phyloP scores from a whole-genome alignment of 1,140 invertebrate species.

The Anastrepha ludens region DNA sequence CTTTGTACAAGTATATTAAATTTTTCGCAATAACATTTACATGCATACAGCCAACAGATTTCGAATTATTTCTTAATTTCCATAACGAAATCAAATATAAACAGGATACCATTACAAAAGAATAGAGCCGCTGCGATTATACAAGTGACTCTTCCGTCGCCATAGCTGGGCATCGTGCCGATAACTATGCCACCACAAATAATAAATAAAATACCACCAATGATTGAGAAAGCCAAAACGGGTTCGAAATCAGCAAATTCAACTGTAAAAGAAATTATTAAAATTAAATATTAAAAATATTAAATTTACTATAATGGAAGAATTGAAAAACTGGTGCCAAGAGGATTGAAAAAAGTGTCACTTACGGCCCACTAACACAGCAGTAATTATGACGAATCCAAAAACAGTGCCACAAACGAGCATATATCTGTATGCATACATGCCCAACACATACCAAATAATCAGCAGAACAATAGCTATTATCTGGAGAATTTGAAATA shows the following conservation, averaged over 20 bases:
- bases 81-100: constrained; percentile 28
- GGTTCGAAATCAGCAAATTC: background rate
- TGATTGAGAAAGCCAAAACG: background rate
- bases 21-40: no score
- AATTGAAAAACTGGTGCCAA: no score
- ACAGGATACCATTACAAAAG: background rate
- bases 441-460: background rate
- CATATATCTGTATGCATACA: background rate
- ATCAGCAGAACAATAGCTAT: background rate
- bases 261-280: background rate
- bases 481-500: background rate
- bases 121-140: background rate
- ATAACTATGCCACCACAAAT: background rate
- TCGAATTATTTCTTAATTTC: background rate
- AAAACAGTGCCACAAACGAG: constrained; percentile 3
- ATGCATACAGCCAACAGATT: background rate
- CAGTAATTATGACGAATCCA: background rate
- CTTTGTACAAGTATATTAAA: no score
- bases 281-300: background rate
- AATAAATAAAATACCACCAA: constrained; percentile 6
- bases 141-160: background rate
- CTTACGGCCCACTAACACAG: constrained; percentile 3
- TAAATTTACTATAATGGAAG: background rate
- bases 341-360: background rate
- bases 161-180: background rate